A percentile compares a stretch with the other conserved stretches of the same genome.
Evolutionary conservation across 23 tunicate genomes (phyloP).

Genomic region (Trididemnum miniatum): DNA sequence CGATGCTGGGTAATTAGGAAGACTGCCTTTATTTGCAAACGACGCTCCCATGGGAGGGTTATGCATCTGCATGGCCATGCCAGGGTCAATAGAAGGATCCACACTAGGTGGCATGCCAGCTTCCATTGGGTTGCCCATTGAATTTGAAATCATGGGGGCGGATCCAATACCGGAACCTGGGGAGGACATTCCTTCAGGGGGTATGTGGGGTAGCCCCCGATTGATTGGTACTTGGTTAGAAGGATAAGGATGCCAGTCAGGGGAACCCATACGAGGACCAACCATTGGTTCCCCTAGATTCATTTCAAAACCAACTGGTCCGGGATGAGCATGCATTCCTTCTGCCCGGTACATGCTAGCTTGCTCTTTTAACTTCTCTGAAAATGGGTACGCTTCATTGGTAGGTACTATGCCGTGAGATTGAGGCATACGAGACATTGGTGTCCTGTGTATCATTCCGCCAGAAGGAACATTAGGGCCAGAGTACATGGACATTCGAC

Average conservation of each 20-base stretch:
- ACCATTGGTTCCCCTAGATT: slow-evolving; percentile 39
- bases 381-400: slow-evolving; percentile 77
- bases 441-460: slow-evolving; percentile 28
- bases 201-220: slow-evolving; percentile 1
- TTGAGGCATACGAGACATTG: slow-evolving; percentile 19
- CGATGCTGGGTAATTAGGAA: slow-evolving; percentile 39
- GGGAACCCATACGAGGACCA: slow-evolving; percentile 52
- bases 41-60: slow-evolving; percentile 39
- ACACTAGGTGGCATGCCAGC: slow-evolving; percentile 25
- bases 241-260: slow-evolving; percentile 49
- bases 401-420: slow-evolving; percentile 16
- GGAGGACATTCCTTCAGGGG: slow-evolving; percentile 40
- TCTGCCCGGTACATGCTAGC: slow-evolving; percentile 57
- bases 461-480: slow-evolving; percentile 9
- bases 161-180: slow-evolving; percentile 23
- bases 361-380: slow-evolving; percentile 84
- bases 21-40: slow-evolving; percentile 21
- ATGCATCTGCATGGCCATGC: slow-evolving; percentile 42
- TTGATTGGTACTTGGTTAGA: neutral
- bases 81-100: slow-evolving; percentile 26
- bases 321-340: slow-evolving; percentile 38
- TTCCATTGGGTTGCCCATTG: slow-evolving; percentile 48
- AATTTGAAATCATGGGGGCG: slow-evolving; percentile 40
- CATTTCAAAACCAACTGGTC: slow-evolving; percentile 26
- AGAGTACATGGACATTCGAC: slow-evolving; percentile 28